phyloP scores from a whole-genome alignment of 2,113 vertebrate genomes.

The Chitala chitala region DNA sequence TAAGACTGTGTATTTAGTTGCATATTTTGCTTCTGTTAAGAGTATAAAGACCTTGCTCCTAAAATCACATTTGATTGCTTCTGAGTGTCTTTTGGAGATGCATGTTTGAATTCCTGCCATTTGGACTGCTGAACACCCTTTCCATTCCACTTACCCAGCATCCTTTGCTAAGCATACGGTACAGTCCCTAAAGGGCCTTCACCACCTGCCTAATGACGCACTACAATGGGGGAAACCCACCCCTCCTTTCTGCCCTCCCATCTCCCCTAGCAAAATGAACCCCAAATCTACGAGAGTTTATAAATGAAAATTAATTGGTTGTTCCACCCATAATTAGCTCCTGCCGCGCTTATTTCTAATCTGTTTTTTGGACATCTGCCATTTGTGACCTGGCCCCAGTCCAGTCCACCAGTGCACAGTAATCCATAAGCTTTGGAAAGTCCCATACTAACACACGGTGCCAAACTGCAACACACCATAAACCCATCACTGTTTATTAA shows the following conservation, averaged over 20 bases:
- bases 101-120: neutral
- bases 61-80: too few species aligned
- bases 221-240: constrained; percentile 19
- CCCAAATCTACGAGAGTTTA: constrained; percentile 56
- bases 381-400: constrained; percentile 54
- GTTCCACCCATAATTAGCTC: constrained; percentile 65
- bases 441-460: constrained; percentile 32
- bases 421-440: constrained; percentile 50
- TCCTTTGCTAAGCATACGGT: constrained; percentile 43
- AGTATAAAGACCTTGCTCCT: too few species aligned
- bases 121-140: constrained; percentile 27
- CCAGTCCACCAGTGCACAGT: constrained; percentile 50
- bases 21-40: too few species aligned
- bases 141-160: constrained; percentile 4
- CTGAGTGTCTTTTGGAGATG: neutral
- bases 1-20: too few species aligned
- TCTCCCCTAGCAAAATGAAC: constrained; percentile 25
- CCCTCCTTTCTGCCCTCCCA: constrained; percentile 24
- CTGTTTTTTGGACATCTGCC: constrained; percentile 58
- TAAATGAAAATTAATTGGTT: constrained; percentile 67
- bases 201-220: constrained; percentile 46
- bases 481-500: constrained; percentile 62
- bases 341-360: constrained; percentile 66
- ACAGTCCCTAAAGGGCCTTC: constrained; percentile 29
- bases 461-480: constrained; percentile 34